A percentile compares a stretch with the other conserved stretches of the same genome.
Evolutionary conservation across 2,113 vertebrate genomes (phyloP).

Genomic region (Grantiella picta): DNA sequence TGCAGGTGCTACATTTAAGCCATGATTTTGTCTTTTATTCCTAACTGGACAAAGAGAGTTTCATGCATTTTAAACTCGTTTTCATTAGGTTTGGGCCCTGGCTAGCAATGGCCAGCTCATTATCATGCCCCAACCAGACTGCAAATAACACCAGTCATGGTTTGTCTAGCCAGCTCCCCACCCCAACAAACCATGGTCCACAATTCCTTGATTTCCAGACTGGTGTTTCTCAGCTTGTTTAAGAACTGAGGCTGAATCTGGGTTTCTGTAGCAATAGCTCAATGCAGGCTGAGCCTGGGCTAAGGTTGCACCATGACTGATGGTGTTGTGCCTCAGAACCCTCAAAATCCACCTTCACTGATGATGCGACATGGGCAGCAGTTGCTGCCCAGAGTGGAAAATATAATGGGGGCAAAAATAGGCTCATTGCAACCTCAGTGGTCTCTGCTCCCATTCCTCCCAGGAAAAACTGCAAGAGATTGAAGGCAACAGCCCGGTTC

Average conservation of each 20-base stretch:
- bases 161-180: rapidly evolving
- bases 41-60: background rate
- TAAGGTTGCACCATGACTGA: background rate
- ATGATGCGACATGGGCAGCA: background rate
- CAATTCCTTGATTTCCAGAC: background rate
- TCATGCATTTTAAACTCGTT: background rate
- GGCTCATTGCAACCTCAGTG: background rate
- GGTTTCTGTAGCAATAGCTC: background rate
- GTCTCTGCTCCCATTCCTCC: background rate
- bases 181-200: background rate
- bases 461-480: background rate
- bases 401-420: rapidly evolving
- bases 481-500: background rate
- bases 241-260: background rate
- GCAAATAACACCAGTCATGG: rapidly evolving
- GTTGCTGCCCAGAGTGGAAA: background rate
- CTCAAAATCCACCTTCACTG: background rate
- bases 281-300: background rate
- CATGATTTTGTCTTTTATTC: background rate
- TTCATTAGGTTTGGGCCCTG: background rate
- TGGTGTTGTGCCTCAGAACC: background rate
- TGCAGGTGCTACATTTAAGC: background rate
- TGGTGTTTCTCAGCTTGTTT: background rate
- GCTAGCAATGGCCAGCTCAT: background rate
- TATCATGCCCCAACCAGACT: background rate